phyloP scores from a whole-genome alignment of 2,888 invertebrate genomes.

The Morinoia aosen region DNA sequence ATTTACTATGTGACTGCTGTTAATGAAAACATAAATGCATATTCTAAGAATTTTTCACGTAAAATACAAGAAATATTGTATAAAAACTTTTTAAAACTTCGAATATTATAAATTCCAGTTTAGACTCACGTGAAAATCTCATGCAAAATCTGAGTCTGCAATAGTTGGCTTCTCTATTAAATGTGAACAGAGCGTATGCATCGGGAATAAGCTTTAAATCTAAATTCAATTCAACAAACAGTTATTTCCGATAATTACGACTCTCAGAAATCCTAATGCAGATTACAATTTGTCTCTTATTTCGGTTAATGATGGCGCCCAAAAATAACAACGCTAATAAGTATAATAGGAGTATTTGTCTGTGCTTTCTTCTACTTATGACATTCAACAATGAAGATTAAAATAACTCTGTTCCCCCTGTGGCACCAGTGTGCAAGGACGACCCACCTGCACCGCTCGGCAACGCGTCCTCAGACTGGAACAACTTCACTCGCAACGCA shows the following conservation, averaged over 20 bases:
- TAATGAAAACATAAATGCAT: neutral
- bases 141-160: neutral
- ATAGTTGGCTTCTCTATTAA: neutral
- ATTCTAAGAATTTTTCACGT: neutral
- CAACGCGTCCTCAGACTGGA: slow-evolving; percentile 12
- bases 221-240: neutral
- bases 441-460: neutral
- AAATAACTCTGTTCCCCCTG: neutral
- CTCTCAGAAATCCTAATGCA: neutral
- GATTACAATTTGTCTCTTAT: neutral
- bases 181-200: neutral
- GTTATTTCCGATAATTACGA: neutral
- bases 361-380: no score
- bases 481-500: neutral
- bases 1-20: neutral
- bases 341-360: no score
- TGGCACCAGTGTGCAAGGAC: neutral
- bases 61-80: neutral
- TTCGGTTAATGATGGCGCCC: no score
- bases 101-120: neutral
- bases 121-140: neutral
- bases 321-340: no score
- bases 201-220: neutral
- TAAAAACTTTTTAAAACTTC: neutral
- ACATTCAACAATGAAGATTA: neutral